Evolutionary conservation across 2,113 vertebrate species (phyloP).

Genomic region (Polyodon spathula): DNA sequence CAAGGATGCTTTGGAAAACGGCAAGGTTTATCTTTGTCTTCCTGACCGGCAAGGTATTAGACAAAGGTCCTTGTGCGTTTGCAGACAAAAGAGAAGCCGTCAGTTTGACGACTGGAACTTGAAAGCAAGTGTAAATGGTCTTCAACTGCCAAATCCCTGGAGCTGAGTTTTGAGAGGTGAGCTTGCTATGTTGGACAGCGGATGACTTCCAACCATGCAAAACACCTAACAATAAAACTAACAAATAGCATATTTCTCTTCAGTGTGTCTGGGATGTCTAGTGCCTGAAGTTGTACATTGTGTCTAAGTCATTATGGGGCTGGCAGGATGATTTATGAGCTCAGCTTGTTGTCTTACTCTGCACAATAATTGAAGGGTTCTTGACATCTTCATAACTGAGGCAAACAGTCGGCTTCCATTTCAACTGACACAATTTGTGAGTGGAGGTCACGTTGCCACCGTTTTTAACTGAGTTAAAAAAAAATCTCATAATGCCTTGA

Average conservation of each 20-base stretch:
- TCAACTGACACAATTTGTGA: not conserved
- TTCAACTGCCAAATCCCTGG: constrained; percentile 24
- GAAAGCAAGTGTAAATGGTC: constrained; percentile 33
- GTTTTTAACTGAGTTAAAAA: not conserved
- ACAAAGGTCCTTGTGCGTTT: constrained; percentile 28
- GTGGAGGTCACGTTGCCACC: not conserved
- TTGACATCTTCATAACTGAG: constrained; percentile 1
- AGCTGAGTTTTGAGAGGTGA: too few relatives aligned
- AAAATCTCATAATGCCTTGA: not conserved
- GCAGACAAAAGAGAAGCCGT: constrained; percentile 43
- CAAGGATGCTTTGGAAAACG: constrained; percentile 39
- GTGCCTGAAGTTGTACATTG: not conserved
- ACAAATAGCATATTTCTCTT: constrained; percentile 3
- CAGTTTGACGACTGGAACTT: constrained; percentile 32
- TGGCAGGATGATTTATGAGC: constrained; percentile 12
- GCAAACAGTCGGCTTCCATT: not conserved
- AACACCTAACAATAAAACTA: too few relatives aligned
- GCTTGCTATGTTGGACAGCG: too few relatives aligned
- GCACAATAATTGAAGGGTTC: not conserved
- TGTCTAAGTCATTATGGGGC: not conserved
- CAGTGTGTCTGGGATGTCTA: constrained; percentile 1
- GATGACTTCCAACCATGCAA: constrained; percentile 30
- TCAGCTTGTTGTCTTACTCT: not conserved
- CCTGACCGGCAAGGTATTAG: constrained; percentile 29
- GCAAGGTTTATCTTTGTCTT: constrained; percentile 38